Conservation (phyloP, 2,797 vertebrate genomes). For the Falco naumanni region DNA sequence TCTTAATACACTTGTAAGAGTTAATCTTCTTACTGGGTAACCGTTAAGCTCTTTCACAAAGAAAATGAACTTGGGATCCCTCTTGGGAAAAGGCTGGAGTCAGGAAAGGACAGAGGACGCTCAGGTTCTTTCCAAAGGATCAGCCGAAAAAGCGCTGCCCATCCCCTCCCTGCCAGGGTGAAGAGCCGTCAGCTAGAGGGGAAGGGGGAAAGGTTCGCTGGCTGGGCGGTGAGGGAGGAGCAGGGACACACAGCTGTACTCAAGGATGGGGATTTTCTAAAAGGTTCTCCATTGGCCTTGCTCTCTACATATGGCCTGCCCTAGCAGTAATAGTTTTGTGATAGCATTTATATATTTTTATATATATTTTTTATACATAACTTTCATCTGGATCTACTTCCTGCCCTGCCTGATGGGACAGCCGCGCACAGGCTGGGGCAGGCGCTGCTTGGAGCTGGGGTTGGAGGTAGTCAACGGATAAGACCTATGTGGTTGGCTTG, state of each 20-base stretch:
- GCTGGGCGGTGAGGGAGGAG: neutral
- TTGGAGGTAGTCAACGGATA: neutral
- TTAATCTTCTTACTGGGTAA: neutral
- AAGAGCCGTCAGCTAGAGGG: neutral
- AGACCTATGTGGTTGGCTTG: neutral
- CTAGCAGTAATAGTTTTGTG: too few relatives aligned
- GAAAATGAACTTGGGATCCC: neutral
- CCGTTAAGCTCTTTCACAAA: neutral
- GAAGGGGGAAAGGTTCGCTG: neutral
- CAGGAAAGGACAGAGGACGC: neutral
- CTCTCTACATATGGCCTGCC: neutral
- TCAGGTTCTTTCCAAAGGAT: neutral
- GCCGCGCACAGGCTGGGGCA: neutral
- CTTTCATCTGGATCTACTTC: neutral
- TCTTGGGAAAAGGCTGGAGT: neutral
- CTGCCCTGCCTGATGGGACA: accelerated
- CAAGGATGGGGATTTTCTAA: too few relatives aligned
- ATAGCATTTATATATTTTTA: neutral
- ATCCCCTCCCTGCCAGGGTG: neutral
- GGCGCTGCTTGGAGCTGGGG: neutral
- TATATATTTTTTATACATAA: neutral
- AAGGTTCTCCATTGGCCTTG: neutral
- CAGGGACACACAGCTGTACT: neutral
- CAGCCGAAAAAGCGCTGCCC: neutral
- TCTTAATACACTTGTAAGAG: neutral